Evolutionary conservation across 2,113 vertebrate species (phyloP).

Genomic region (Parus major): DNA sequence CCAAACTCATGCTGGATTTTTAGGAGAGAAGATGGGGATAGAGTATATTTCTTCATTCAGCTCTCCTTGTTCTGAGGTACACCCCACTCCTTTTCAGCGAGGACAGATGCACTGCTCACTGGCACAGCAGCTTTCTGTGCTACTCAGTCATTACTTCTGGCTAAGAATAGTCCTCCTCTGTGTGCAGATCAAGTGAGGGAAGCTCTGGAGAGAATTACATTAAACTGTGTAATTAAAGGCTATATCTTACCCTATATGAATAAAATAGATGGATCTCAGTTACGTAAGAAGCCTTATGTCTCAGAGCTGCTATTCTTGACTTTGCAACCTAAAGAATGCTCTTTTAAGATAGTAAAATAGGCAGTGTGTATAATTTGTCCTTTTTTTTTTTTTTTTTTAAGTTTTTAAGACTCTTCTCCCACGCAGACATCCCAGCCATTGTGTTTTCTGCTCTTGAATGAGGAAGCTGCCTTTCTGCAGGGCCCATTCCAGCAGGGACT

Average conservation of each 20-base stretch:
- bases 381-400: neutral
- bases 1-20: neutral
- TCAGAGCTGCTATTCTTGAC: conserved; percentile 26
- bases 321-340: neutral
- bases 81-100: neutral
- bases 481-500: neutral
- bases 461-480: neutral
- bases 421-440: neutral
- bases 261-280: neutral
- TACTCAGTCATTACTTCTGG: neutral
- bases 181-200: neutral
- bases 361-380: neutral
- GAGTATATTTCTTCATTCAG: neutral
- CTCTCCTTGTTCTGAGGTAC: neutral
- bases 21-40: neutral
- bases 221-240: conserved; percentile 14
- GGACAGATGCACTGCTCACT: neutral
- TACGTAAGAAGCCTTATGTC: neutral
- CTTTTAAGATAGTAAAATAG: conserved; percentile 8
- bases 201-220: conserved; percentile 5
- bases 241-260: neutral
- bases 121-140: neutral
- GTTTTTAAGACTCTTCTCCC: neutral
- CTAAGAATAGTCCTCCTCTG: conserved; percentile 20
- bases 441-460: neutral